phyloP scores from a whole-genome alignment of 2,113 vertebrate species.

The Progne subis region DNA sequence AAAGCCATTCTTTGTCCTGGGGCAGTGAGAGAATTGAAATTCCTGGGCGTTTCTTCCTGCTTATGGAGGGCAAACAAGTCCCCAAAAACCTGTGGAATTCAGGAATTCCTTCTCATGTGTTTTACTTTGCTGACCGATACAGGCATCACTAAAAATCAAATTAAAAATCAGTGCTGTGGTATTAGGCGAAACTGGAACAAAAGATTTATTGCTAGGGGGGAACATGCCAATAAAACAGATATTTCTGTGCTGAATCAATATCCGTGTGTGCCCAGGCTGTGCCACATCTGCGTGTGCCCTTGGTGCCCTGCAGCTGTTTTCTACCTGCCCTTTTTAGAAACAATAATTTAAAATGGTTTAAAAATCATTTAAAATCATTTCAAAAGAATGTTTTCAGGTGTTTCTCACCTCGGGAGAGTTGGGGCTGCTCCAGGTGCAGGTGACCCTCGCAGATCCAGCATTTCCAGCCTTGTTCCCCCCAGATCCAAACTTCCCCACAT shows the following conservation, averaged over 20 bases:
- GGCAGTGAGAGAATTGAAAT: not conserved
- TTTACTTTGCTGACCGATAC: not conserved
- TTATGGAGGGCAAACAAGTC: not conserved
- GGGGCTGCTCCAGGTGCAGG: not conserved
- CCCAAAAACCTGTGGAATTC: not conserved
- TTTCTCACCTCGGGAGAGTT: not conserved
- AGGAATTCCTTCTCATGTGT: not conserved
- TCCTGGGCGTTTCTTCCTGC: not conserved
- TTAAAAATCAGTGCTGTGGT: not conserved
- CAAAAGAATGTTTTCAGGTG: not conserved
- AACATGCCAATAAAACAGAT: not conserved
- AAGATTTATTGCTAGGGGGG: not conserved
- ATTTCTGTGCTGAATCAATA: not conserved
- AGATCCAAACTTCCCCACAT: accelerated
- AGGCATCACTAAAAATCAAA: not conserved
- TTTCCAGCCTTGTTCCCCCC: not conserved
- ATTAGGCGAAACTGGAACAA: not conserved
- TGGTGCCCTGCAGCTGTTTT: not conserved
- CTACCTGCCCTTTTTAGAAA: not conserved
- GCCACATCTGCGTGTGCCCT: too few species aligned
- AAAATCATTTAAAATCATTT: not conserved
- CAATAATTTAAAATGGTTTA: not conserved
- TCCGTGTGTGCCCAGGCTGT: too few species aligned
- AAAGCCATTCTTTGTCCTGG: not conserved
- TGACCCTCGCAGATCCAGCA: not conserved